Percentiles rank a stretch among this genome's conserved stretches.
Conservation (phyloP, 2,888 invertebrate genomes). For the Athripsodes cinereus region DNA sequence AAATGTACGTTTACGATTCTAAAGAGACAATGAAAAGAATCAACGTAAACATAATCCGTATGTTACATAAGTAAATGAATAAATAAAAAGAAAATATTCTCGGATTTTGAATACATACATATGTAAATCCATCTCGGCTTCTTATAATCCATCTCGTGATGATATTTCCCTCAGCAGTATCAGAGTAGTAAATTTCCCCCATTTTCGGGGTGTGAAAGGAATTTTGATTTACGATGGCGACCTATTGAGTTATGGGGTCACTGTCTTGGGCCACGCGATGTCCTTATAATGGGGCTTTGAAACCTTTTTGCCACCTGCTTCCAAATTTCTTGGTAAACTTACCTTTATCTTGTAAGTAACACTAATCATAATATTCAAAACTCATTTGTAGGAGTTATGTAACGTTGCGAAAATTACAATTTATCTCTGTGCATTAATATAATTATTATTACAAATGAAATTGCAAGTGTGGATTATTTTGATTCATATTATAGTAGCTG, state of each 20-base stretch:
- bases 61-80: too few species aligned
- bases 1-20: too few species aligned
- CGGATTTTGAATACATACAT: too few species aligned
- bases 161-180: background rate
- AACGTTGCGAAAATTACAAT: too few species aligned
- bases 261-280: background rate
- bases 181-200: conserved; percentile 1
- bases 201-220: background rate
- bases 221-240: conserved; percentile 1
- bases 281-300: conserved; percentile 1
- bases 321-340: background rate
- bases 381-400: background rate
- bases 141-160: background rate
- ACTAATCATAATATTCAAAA: background rate
- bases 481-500: too few species aligned
- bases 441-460: too few species aligned
- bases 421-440: too few species aligned
- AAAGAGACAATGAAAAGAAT: too few species aligned
- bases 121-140: background rate
- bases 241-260: background rate
- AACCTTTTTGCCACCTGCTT: conserved; percentile 2
- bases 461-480: too few species aligned
- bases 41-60: too few species aligned
- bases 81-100: too few species aligned
- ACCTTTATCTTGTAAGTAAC: background rate